phyloP scores from a whole-genome alignment of 2,113 vertebrate genomes.

The Cheirogaleus medius region DNA sequence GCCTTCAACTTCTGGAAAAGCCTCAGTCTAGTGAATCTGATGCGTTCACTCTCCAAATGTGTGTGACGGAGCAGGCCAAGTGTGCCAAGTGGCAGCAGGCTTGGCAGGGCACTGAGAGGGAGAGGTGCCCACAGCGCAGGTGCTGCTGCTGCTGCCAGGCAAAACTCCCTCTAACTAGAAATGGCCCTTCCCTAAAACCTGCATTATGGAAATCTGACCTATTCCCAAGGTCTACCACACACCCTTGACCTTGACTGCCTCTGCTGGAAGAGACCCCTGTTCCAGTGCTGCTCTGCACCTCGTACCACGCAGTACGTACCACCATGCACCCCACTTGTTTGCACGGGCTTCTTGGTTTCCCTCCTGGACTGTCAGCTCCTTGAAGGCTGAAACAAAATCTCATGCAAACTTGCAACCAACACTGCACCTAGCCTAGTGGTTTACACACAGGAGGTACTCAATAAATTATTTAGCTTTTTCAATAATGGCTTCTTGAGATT shows the following conservation, averaged over 20 bases:
- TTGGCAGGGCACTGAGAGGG: background rate
- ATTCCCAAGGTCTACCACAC: background rate
- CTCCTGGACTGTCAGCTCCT: background rate
- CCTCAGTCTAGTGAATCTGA: background rate
- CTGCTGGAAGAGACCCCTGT: background rate
- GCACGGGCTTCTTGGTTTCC: background rate
- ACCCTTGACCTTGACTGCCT: background rate
- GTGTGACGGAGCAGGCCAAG: background rate
- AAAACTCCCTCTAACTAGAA: background rate
- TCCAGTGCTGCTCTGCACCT: fast-evolving
- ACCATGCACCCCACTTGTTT: background rate
- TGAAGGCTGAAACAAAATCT: background rate
- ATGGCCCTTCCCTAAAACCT: background rate
- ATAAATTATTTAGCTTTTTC: background rate
- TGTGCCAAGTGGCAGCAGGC: background rate
- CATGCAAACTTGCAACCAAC: background rate
- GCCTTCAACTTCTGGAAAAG: background rate
- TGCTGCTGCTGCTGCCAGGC: background rate
- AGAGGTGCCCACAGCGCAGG: background rate
- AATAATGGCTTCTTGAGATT: background rate
- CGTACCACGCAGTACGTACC: fast-evolving
- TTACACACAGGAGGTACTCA: background rate
- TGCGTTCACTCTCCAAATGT: no score
- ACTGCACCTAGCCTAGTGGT: background rate
- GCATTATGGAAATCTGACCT: background rate